Evolutionary conservation across 2,797 vertebrate species (phyloP).

Genomic region (Micropoecilia bifurca): DNA sequence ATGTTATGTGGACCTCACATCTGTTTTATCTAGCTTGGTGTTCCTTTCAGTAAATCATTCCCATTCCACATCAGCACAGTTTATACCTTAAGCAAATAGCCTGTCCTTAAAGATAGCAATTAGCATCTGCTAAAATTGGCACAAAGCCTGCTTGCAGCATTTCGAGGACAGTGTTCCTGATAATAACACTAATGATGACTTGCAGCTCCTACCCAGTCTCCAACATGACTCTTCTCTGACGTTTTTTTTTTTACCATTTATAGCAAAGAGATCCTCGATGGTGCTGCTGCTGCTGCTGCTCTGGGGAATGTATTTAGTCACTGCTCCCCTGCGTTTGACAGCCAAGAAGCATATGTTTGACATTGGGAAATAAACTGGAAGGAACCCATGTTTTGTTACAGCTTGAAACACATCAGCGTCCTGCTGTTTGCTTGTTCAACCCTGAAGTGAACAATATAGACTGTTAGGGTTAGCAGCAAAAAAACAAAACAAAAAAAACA

Average conservation of each 20-base stretch:
- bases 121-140: slow-evolving; percentile 58
- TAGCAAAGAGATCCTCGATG: slow-evolving; percentile 67
- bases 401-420: slow-evolving; percentile 67
- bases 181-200: slow-evolving; percentile 71
- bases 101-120: slow-evolving; percentile 59
- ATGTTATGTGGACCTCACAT: slow-evolving; percentile 10
- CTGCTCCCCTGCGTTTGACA: slow-evolving; percentile 73
- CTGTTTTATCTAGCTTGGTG: slow-evolving; percentile 29
- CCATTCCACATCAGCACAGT: slow-evolving; percentile 45
- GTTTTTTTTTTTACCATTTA: slow-evolving; percentile 78
- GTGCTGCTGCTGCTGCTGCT: slow-evolving; percentile 63
- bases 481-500: background rate
- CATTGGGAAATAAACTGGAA: slow-evolving; percentile 78
- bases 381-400: slow-evolving; percentile 64
- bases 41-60: slow-evolving; percentile 40
- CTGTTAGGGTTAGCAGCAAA: slow-evolving; percentile 7
- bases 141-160: slow-evolving; percentile 39
- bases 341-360: slow-evolving; percentile 78
- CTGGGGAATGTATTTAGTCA: slow-evolving; percentile 77
- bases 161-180: slow-evolving; percentile 54
- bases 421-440: slow-evolving; percentile 53
- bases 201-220: slow-evolving; percentile 56
- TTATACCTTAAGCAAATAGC: slow-evolving; percentile 60
- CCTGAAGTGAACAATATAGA: slow-evolving; percentile 39
- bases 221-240: slow-evolving; percentile 39